Evolutionary conservation across 2,797 vertebrate genomes (phyloP).

Genomic region (Phyllotis vaccarum): DNA sequence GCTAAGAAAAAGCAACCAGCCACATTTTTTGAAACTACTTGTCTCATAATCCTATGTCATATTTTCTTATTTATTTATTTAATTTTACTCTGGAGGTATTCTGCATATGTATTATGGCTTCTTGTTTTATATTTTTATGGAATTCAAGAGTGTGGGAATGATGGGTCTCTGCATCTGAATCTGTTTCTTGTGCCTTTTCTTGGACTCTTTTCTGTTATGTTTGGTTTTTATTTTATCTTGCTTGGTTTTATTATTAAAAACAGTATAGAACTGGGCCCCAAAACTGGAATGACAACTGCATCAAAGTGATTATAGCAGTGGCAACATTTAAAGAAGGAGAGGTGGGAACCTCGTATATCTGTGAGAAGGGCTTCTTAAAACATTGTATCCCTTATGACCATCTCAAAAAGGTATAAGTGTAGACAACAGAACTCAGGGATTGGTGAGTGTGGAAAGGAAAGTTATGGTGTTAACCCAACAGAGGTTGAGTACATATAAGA

Average conservation of each 20-base stretch:
- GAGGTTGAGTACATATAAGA: conserved; percentile 1
- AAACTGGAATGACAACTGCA: neutral
- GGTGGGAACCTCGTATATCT: neutral
- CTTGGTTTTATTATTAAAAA: neutral
- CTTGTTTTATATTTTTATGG: neutral
- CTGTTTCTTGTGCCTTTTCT: neutral
- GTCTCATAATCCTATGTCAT: neutral
- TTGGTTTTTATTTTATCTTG: neutral
- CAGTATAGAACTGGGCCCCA: neutral
- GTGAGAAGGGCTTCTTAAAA: neutral
- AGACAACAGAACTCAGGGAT: neutral
- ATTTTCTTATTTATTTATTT: neutral
- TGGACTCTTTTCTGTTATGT: neutral
- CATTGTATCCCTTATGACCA: neutral
- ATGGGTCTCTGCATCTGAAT: neutral
- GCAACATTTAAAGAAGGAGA: neutral
- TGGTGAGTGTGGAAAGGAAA: neutral
- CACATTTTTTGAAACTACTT: neutral
- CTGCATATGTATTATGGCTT: neutral
- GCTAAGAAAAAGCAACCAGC: neutral
- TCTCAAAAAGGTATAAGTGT: neutral
- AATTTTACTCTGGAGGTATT: neutral
- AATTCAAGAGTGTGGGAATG: neutral
- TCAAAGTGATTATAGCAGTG: neutral
- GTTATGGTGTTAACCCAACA: neutral